These are phyloP conservation scores for Aphelinus certus DNA, from an alignment of 1,140 invertebrate genomes.

Conservation along the genomic window DNA sequence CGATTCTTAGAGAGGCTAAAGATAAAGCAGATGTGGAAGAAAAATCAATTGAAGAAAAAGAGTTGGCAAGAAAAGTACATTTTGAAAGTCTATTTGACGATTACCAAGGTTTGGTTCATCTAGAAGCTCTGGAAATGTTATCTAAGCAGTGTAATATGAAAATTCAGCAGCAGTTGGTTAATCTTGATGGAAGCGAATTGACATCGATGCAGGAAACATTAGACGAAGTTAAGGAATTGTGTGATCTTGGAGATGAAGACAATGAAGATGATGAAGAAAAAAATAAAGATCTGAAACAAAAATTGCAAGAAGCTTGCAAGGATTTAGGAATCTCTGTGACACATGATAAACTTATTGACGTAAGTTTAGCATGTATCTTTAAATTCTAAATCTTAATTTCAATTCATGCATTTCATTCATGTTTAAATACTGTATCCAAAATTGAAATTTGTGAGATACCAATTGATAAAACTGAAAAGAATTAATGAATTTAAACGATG, in stretches of 20 bases:
- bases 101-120: slow-evolving; percentile 86
- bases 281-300: slow-evolving; percentile 67
- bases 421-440: background rate
- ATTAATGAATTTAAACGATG: background rate
- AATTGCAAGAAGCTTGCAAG: slow-evolving; percentile 67
- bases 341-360: slow-evolving; percentile 66
- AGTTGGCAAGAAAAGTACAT: slow-evolving; percentile 72
- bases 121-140: slow-evolving; percentile 90
- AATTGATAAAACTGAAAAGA: no score
- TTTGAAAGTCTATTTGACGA: slow-evolving; percentile 89
- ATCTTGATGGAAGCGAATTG: slow-evolving; percentile 67
- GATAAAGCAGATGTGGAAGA: slow-evolving; percentile 78
- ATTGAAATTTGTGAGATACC: no score
- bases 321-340: slow-evolving; percentile 69
- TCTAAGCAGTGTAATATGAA: slow-evolving; percentile 84
- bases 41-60: slow-evolving; percentile 69
- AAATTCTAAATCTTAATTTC: no score
- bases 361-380: slow-evolving; percentile 45
- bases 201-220: slow-evolving; percentile 80
- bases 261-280: slow-evolving; percentile 67
- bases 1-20: slow-evolving; percentile 84
- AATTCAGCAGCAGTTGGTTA: slow-evolving; percentile 72
- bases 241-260: slow-evolving; percentile 76
- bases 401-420: background rate
- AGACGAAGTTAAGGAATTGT: slow-evolving; percentile 82